Percentiles rank a stretch among this genome's conserved stretches.
Evolutionary conservation across 2,113 vertebrate species (phyloP).

Genomic region (Rhinoptilus africanus): DNA sequence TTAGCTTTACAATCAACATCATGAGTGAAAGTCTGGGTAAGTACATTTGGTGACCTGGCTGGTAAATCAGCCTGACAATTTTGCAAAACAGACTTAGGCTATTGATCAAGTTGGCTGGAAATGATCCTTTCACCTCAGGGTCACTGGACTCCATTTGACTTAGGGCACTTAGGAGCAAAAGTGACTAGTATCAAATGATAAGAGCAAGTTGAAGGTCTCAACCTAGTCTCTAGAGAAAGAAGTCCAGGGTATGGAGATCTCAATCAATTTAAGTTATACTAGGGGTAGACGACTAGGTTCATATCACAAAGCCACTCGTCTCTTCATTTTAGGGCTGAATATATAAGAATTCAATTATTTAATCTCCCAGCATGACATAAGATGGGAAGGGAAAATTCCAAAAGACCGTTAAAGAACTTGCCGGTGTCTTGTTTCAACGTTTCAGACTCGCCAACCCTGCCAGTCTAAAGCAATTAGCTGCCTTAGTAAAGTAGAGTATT

Average conservation of each 20-base stretch:
- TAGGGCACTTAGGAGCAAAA: conserved; percentile 7
- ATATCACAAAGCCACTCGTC: not conserved
- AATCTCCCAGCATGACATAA: not conserved
- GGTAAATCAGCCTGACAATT: conserved; percentile 15
- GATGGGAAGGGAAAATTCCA: not conserved
- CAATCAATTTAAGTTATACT: conserved; percentile 24
- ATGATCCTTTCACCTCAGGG: conserved; percentile 23
- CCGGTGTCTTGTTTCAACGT: not conserved
- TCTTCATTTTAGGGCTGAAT: not conserved
- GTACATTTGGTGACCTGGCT: not conserved
- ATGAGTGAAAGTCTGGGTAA: not conserved
- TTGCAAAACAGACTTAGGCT: not conserved
- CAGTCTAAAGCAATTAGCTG: not conserved
- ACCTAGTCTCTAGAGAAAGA: not conserved
- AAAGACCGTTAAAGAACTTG: not conserved
- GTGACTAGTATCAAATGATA: conserved; percentile 17
- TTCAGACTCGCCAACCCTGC: not conserved
- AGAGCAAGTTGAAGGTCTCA: conserved; percentile 22
- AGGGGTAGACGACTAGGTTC: not conserved
- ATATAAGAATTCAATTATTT: not conserved
- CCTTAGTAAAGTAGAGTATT: not conserved
- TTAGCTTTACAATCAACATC: not conserved
- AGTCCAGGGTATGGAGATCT: not conserved
- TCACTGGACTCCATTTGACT: conserved; percentile 1
- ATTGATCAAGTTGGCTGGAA: conserved; percentile 30